phyloP scores from a whole-genome alignment of 1,140 invertebrate species.

The Aphaenogaster ashmeadi region DNA sequence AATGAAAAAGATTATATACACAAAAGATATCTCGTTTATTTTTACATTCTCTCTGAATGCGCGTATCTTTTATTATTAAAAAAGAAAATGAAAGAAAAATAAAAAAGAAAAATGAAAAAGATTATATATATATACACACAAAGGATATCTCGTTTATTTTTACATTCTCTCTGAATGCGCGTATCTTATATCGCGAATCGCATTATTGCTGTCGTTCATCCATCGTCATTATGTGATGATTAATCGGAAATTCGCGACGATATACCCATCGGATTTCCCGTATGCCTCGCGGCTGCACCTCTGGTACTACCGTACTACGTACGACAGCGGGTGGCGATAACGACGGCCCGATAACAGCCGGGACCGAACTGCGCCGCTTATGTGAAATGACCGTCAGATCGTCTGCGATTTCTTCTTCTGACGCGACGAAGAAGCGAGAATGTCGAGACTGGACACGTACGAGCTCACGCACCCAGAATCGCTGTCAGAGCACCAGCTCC shows the following conservation, averaged over 20 bases:
- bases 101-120: not conserved
- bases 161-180: not conserved
- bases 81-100: not conserved
- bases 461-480: slow-evolving; percentile 76
- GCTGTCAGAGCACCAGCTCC: slow-evolving; percentile 76
- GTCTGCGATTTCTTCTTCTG: not conserved
- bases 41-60: no score
- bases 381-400: slow-evolving; percentile 19
- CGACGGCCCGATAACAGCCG: slow-evolving; percentile 52
- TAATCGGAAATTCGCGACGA: not conserved
- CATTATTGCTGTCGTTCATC: not conserved
- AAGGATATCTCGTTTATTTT: not conserved
- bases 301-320: not conserved
- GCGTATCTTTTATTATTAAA: no score
- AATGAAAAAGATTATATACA: not conserved
- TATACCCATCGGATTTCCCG: not conserved
- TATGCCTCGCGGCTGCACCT: not conserved
- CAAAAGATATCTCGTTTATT: not conserved
- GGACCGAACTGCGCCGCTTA: not conserved
- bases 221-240: not conserved
- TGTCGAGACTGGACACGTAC: slow-evolving; percentile 61
- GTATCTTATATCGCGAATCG: not conserved
- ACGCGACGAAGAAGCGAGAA: slow-evolving; percentile 44
- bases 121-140: no score
- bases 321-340: slow-evolving; percentile 53